Percentiles rank a stretch among this genome's conserved stretches.
Evolutionary conservation across 2,113 vertebrate species (phyloP).

Genomic region (Lota lota): DNA sequence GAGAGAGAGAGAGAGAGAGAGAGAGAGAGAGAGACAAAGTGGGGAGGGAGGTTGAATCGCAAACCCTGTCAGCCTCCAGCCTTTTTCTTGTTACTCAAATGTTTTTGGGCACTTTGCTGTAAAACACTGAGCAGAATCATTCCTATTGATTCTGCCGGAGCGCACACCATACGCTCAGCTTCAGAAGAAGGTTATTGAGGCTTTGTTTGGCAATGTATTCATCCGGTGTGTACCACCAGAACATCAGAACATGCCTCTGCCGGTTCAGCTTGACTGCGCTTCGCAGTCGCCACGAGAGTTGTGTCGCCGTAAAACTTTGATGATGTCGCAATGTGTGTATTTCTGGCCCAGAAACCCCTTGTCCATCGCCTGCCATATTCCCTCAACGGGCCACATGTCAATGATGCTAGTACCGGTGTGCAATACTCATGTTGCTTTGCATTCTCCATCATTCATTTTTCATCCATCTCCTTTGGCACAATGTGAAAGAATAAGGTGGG

Average conservation of each 20-base stretch:
- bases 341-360: neutral
- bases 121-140: slow-evolving; percentile 42
- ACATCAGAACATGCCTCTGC: slow-evolving; percentile 19
- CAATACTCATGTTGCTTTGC: too few species aligned
- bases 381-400: too few species aligned
- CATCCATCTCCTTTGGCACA: slow-evolving; percentile 9
- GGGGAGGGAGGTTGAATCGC: neutral
- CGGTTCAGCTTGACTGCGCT: too few species aligned
- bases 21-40: neutral
- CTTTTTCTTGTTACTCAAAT: slow-evolving; percentile 25
- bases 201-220: slow-evolving; percentile 15
- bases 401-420: too few species aligned
- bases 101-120: slow-evolving; percentile 19
- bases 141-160: slow-evolving; percentile 35
- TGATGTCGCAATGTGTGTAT: slow-evolving; percentile 15
- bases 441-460: slow-evolving; percentile 25
- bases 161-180: slow-evolving; percentile 16
- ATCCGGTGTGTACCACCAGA: slow-evolving; percentile 11
- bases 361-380: neutral
- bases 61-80: slow-evolving; percentile 10
- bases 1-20: neutral
- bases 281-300: neutral
- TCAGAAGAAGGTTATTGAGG: slow-evolving; percentile 23
- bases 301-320: slow-evolving; percentile 59
- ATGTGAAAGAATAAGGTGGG: neutral